A percentile compares a stretch with the other conserved stretches of the same genome.
phyloP scores from a whole-genome alignment of 2,113 vertebrate species.

The Bubo bubo region DNA sequence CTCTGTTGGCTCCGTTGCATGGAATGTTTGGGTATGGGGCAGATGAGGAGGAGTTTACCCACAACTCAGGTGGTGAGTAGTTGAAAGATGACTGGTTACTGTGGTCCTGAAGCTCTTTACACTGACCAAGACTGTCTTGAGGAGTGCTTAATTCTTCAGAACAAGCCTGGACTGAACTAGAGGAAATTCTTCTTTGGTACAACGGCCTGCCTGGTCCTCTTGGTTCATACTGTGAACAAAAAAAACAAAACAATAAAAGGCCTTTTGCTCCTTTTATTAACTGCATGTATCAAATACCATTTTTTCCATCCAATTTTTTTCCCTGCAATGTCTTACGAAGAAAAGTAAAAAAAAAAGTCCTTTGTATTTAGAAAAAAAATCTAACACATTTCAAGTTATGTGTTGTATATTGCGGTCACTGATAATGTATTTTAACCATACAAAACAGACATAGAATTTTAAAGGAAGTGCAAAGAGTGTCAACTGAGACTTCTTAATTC shows the following conservation, averaged over 20 bases:
- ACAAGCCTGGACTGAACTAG: conserved; percentile 88
- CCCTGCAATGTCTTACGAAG: neutral
- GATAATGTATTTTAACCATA: neutral
- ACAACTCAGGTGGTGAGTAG: conserved; percentile 89
- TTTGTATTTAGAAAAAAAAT: neutral
- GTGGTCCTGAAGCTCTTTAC: conserved; percentile 90
- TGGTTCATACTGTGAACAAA: conserved; percentile 90
- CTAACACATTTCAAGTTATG: neutral
- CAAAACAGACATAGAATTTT: neutral
- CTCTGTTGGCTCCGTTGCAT: conserved; percentile 91
- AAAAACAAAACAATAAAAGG: neutral
- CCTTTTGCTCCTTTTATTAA: neutral
- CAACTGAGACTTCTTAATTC: neutral
- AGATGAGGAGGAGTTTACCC: conserved; percentile 87
- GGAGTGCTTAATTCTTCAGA: conserved; percentile 83
- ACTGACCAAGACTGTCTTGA: conserved; percentile 81
- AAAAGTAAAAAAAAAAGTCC: neutral
- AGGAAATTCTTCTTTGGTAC: conserved; percentile 98
- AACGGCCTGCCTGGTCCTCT: conserved; percentile 97
- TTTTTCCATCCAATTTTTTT: neutral
- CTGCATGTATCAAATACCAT: neutral
- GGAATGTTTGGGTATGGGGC: conserved; percentile 95
- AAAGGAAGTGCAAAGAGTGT: neutral
- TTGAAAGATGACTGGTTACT: conserved; percentile 80
- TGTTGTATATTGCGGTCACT: neutral